These are phyloP conservation scores for Oncorhynchus masou DNA, from an alignment of 2,113 vertebrate species.

Conservation along the genomic window DNA sequence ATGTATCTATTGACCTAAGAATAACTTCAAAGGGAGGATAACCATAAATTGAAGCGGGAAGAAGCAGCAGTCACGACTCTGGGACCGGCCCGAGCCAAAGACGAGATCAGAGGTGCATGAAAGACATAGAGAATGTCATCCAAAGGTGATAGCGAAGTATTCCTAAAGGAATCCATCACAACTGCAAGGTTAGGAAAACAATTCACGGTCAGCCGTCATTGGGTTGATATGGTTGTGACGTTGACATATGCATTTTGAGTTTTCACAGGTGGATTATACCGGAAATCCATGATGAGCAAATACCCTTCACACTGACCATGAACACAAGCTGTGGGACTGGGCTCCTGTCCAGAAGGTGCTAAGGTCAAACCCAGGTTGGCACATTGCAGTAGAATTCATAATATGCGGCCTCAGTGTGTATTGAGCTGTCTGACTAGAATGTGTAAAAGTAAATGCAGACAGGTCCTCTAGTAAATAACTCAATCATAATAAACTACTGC, in stretches of 20 bases:
- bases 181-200: not conserved
- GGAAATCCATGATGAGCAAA: not conserved
- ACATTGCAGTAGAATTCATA: not conserved
- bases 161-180: not conserved
- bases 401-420: not conserved
- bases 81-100: slow-evolving; percentile 1
- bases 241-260: not conserved
- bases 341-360: not conserved
- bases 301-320: not conserved
- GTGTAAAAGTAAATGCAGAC: not conserved
- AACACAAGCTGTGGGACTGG: not conserved
- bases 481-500: not conserved
- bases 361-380: not conserved
- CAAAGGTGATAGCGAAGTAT: not conserved
- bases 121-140: not conserved
- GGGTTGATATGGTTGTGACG: not conserved
- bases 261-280: not conserved
- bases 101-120: no score
- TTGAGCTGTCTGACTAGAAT: not conserved
- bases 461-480: not conserved
- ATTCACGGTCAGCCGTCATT: not conserved
- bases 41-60: slow-evolving; percentile 8
- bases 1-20: slow-evolving; percentile 19
- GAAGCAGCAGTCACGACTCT: slow-evolving; percentile 24
- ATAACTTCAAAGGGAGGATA: slow-evolving; percentile 20